These are phyloP conservation scores for Agrochola macilenta DNA, from an alignment of 2,888 invertebrate species.

Conservation along the genomic window DNA sequence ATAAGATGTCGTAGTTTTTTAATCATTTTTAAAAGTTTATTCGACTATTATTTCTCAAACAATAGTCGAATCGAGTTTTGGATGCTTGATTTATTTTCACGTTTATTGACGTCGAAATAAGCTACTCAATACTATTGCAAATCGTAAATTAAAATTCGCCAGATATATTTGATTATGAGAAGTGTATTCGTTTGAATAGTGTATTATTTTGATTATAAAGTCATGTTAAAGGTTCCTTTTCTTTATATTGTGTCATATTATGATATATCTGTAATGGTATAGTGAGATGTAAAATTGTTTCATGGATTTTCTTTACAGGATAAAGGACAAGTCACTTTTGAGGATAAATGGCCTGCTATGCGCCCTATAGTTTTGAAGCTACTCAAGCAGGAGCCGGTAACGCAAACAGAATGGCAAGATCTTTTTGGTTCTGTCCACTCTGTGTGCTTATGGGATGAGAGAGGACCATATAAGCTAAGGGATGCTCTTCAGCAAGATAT, in stretches of 20 bases:
- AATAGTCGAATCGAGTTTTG: constrained; percentile 35
- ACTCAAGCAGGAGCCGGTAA: constrained; percentile 97
- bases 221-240: constrained; percentile 77
- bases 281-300: constrained; percentile 23
- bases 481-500: constrained; percentile 98
- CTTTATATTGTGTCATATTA: constrained; percentile 11
- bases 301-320: constrained; percentile 89
- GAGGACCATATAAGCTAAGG: constrained; percentile 96
- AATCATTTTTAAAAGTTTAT: neutral
- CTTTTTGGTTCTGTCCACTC: constrained; percentile 98
- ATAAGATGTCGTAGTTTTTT: neutral
- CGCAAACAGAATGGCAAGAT: constrained; percentile 99
- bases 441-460: constrained; percentile 99
- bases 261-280: neutral
- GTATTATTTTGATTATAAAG: constrained; percentile 63
- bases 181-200: constrained; percentile 65
- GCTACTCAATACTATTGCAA: constrained; percentile 28
- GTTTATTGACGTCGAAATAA: constrained; percentile 55
- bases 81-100: constrained; percentile 49
- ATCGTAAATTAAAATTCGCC: constrained; percentile 44
- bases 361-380: constrained; percentile 98
- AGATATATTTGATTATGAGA: constrained; percentile 67
- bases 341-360: constrained; percentile 99
- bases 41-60: constrained; percentile 29
- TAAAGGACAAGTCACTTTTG: constrained; percentile 96